These are phyloP conservation scores for Heliothis virescens DNA, from an alignment of 1,140 invertebrate genomes.

Conservation along the genomic window DNA sequence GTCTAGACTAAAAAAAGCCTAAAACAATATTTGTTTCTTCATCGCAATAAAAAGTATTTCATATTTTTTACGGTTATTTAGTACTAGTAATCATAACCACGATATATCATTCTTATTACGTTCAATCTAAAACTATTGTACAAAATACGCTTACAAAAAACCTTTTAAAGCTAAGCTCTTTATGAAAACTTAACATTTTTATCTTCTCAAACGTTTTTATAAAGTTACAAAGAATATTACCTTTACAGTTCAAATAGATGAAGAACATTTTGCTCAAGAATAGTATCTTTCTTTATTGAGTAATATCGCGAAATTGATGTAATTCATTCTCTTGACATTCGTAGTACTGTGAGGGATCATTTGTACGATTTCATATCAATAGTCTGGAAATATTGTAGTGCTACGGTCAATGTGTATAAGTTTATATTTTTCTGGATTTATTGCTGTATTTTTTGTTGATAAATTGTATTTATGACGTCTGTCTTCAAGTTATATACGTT, in stretches of 20 bases:
- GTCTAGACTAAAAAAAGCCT: too few species aligned
- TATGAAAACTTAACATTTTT: background rate
- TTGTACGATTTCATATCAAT: background rate
- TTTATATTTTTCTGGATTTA: background rate
- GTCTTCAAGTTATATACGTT: too few species aligned
- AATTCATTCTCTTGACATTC: background rate
- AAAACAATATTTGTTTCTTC: too few species aligned
- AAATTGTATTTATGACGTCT: too few species aligned
- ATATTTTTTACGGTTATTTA: too few species aligned
- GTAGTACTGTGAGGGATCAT: background rate
- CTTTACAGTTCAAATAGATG: background rate
- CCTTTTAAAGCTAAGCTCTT: too few species aligned
- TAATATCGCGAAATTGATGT: conserved; percentile 7
- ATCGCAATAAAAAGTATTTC: too few species aligned
- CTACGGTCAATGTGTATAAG: background rate
- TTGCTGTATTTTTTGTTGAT: too few species aligned
- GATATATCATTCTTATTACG: background rate
- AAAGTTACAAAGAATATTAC: background rate
- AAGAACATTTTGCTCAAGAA: background rate
- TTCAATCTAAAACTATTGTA: background rate
- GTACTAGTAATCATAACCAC: too few species aligned
- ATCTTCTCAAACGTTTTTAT: background rate
- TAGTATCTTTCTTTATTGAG: conserved; percentile 17
- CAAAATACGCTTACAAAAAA: too few species aligned
- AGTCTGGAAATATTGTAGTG: background rate